Base-by-base conservation (phyloP, 2,888 invertebrate species). In the Syritta pipiens region DNA sequence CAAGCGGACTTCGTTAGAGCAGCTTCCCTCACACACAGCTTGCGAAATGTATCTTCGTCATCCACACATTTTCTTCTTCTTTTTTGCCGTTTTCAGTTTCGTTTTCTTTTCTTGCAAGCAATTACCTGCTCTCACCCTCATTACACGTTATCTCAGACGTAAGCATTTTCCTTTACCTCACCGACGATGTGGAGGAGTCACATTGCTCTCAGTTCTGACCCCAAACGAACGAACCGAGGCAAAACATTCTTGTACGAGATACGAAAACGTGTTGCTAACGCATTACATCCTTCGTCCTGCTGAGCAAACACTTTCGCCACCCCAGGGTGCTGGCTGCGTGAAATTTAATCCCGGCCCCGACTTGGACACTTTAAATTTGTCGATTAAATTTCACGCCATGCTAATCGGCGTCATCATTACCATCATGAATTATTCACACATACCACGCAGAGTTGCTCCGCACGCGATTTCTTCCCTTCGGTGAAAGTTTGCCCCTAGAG, bases 391-490 rank as follows among this genome's bases (percentile, higher is more conserved):
- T 63, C 59, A 65, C 63, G 53, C 71, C 59, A 65, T 71, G 53
- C 63, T 71, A 71, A 77, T 77, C 71, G 62, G 35, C 32, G 51
- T 62, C 62, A 63, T 76, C 76, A 71, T 77, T 71, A 71, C 44
- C 51, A 19, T 65, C 71, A 77, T 71, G 71, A 77, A 77, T 77
- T 65, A 77, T 77, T 71, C 76, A 77, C 59, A 77, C 63, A 46
- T 59, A 26, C 62, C 22, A 55, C 17, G 30, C 28, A 48, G 57
- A 14, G 37, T n/a, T 9, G 37, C 37, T 17, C 14, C 28, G 48
- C 53, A 62, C 51, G 14, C 40, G 37, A 28, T 60, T 30, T 48
- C 44, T 32, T 14, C 55, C 53, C 26, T 42, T 17, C 35, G 55
- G 12, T 26, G 24, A 40, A 55, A 42, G 40, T 48, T 28, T 68